Evolutionary conservation across 2,797 vertebrate species (phyloP), one percentile per base, ranked within the genome.

Genomic region (Heterohyrax brucei): DNA sequence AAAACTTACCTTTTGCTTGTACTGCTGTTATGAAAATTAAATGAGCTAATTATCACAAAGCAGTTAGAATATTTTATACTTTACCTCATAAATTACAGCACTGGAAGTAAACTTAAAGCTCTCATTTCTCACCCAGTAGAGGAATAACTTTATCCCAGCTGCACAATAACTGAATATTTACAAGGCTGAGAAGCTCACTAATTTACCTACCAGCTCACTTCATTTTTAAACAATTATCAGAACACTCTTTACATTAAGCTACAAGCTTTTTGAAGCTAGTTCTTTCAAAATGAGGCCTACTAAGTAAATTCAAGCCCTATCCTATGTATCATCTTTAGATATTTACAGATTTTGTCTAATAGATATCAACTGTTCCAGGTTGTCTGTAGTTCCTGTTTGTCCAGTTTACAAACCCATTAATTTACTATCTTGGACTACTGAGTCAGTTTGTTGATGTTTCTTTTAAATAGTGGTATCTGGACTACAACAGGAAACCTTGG

Each of bases 1-100:
- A 81, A 84, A 92, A 92, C 0, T 39, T 39, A 39, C 39, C 39
- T 39, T 39, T 39, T 50, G 84, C 12, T 94, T 91, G 68, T 88
- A 8, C 89, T 78, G 12, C 1, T 93, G 53, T 94, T 90, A 3
- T 88, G 30, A 93, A 95, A 93, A 97, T 91, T 84, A 89, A 97
- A 70, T 84, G 44, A 87, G 61, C 92, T 89, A 66, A 79, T 94
- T 91, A 76, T 93, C 53, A 93, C 28, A 90, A 89, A 85, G n/a
- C 33, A 66, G 72, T 61, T 83, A 89, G 77, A 80, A 88, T 72
- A 90, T 39, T 39, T 39, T 39, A 39, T 39, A 39, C 39, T 39
- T 39, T 79, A 87, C 4, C 87, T 61, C 72, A 77, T 1, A 94
- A 62, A 87, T 62, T 72, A 82, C 79, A 81, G 78, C 26, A 92